Percentiles rank a stretch among this genome's conserved stretches.
Conservation (phyloP, 2,888 invertebrate genomes). For the Acholoe squamosa region DNA sequence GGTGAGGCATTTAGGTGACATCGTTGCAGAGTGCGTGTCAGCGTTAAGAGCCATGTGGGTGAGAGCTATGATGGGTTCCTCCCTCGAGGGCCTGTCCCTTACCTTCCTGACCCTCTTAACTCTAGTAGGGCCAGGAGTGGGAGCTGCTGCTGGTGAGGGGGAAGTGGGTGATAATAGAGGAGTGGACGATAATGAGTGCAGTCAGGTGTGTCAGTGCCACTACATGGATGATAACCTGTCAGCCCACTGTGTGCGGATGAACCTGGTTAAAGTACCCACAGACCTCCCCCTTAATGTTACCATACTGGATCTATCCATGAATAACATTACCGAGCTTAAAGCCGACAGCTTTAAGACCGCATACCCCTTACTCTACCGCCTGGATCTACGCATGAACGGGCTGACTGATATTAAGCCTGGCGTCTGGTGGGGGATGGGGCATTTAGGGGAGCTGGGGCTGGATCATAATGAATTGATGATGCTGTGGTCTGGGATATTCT, state of each 20-base stretch:
- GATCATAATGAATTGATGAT: slow-evolving; percentile 45
- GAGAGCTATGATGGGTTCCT: background rate
- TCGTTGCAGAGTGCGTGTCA: too few species aligned
- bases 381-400: slow-evolving; percentile 43
- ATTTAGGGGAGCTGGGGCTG: slow-evolving; percentile 32
- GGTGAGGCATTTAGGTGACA: too few species aligned
- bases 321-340: background rate
- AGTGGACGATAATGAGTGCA: slow-evolving; percentile 9
- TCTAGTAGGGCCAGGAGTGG: background rate
- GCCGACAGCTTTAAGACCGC: background rate
- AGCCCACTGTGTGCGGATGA: slow-evolving; percentile 30
- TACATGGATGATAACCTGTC: slow-evolving; percentile 49
- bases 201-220: slow-evolving; percentile 48
- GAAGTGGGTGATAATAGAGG: background rate
- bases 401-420: slow-evolving; percentile 12
- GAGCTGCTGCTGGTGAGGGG: background rate
- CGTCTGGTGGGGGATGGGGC: background rate
- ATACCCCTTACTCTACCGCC: background rate
- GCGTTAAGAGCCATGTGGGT: too few species aligned
- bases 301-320: slow-evolving; percentile 51
- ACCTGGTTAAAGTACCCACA: background rate
- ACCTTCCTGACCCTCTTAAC: background rate
- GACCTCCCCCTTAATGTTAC: slow-evolving; percentile 41
- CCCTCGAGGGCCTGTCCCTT: background rate
- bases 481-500: background rate